These are phyloP conservation scores for Drosophila quinaria DNA, from an alignment of 2,888 invertebrate genomes.

Conservation along the genomic window DNA sequence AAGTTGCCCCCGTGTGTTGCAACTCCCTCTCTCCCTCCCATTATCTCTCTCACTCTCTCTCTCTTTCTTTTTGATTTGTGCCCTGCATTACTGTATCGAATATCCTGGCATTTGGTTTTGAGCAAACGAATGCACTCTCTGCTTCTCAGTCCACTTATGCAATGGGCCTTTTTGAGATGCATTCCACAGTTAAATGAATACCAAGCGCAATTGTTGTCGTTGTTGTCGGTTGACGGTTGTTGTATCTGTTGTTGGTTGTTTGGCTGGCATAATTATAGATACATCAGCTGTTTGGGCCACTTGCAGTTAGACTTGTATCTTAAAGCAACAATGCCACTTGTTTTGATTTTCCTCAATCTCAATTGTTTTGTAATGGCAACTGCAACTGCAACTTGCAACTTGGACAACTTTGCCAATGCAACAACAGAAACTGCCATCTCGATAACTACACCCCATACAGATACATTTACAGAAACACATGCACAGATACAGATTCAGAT, in stretches of 20 bases:
- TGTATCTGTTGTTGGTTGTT: slow-evolving; percentile 24
- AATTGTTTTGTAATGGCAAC: slow-evolving; percentile 78
- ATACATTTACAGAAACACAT: slow-evolving; percentile 4
- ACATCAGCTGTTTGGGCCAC: slow-evolving; percentile 78
- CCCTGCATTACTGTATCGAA: slow-evolving; percentile 72
- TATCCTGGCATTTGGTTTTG: slow-evolving; percentile 63
- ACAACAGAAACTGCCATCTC: slow-evolving; percentile 37
- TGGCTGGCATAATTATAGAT: slow-evolving; percentile 71
- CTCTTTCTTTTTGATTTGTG: slow-evolving; percentile 1
- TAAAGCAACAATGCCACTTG: slow-evolving; percentile 40
- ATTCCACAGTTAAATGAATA: slow-evolving; percentile 58
- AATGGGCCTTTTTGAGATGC: slow-evolving; percentile 42
- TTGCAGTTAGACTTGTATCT: slow-evolving; percentile 38
- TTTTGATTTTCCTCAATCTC: slow-evolving; percentile 73
- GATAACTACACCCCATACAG: slow-evolving; percentile 23
- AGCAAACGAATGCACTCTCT: slow-evolving; percentile 25
- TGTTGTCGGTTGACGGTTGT: slow-evolving; percentile 19
- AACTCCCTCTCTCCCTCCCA: neutral
- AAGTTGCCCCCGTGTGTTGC: slow-evolving; percentile 41
- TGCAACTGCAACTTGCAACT: slow-evolving; percentile 22
- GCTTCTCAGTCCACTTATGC: slow-evolving; percentile 43
- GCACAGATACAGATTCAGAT: slow-evolving; percentile 8
- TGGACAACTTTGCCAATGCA: slow-evolving; percentile 29
- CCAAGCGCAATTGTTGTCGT: slow-evolving; percentile 42
- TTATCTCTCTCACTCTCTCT: neutral